Conservation (phyloP, 2,113 vertebrate genomes). For the Centropus bengalensis region DNA sequence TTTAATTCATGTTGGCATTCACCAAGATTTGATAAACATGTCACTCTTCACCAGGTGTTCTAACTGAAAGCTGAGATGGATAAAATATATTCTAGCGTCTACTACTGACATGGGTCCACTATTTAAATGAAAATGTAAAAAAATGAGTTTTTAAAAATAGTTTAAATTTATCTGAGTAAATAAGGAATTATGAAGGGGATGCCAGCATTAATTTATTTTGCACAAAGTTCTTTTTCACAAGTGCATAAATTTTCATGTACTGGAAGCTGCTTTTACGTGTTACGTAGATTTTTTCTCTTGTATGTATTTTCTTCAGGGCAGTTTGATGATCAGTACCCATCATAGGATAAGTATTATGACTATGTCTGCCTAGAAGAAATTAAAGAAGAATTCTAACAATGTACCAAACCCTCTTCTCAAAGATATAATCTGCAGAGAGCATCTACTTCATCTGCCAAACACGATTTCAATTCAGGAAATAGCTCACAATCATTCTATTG, state of each 20-base stretch:
- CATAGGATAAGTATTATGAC: conserved; percentile 4
- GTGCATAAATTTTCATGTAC: not conserved
- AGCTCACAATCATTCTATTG: conserved; percentile 84
- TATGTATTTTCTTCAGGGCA: conserved; percentile 7
- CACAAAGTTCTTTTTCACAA: not conserved
- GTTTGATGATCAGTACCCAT: not conserved
- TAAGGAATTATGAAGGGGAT: conserved; percentile 31
- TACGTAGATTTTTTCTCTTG: conserved; percentile 8
- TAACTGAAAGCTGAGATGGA: conserved; percentile 58
- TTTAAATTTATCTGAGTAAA: conserved; percentile 54
- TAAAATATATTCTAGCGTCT: conserved; percentile 6
- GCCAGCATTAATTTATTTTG: conserved; percentile 26
- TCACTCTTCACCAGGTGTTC: conserved; percentile 73
- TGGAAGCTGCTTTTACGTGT: conserved; percentile 11
- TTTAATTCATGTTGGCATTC: conserved; percentile 78
- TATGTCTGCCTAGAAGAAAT: conserved; percentile 30
- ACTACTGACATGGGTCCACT: conserved; percentile 4
- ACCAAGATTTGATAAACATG: conserved; percentile 78
- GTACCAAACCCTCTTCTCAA: conserved; percentile 72
- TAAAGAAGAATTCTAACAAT: conserved; percentile 50
- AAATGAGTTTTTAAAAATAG: conserved; percentile 24
- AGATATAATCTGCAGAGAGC: conserved; percentile 78
- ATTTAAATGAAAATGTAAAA: conserved; percentile 43
- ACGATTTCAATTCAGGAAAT: conserved; percentile 85
- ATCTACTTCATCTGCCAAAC: conserved; percentile 77